phyloP scores from a whole-genome alignment of 2,797 vertebrate species.

The Cygnus olor region DNA sequence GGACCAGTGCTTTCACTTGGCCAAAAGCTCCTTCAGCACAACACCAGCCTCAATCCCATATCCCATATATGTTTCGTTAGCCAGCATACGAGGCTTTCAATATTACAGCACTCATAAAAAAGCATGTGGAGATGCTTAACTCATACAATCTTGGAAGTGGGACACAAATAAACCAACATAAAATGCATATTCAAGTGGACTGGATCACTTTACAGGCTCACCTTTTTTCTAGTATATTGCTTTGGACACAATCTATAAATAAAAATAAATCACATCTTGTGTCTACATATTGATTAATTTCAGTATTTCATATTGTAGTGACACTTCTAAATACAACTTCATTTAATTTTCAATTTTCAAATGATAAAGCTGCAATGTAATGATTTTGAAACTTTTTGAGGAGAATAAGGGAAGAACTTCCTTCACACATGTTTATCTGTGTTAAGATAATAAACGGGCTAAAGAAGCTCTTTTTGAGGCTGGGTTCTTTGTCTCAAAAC shows the following conservation, averaged over 20 bases:
- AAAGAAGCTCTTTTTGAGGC: slow-evolving; percentile 17
- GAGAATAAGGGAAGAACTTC: slow-evolving; percentile 5
- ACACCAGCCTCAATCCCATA: background rate
- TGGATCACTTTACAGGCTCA: background rate
- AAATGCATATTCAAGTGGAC: background rate
- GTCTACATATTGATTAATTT: background rate
- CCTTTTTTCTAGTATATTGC: background rate
- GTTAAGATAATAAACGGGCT: background rate
- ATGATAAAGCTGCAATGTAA: slow-evolving; percentile 1
- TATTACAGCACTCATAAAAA: background rate
- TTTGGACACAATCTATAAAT: background rate
- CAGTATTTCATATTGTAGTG: background rate
- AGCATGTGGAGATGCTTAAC: background rate
- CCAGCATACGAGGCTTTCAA: background rate
- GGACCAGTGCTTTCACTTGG: background rate
- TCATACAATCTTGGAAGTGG: background rate
- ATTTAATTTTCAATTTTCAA: slow-evolving; percentile 9
- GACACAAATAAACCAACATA: background rate
- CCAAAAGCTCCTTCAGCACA: background rate
- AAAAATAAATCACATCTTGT: background rate
- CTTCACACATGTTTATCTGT: background rate
- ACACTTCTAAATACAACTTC: background rate
- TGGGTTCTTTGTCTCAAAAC: background rate
- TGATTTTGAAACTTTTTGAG: background rate
- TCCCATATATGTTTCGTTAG: background rate